Evolutionary conservation across 2,113 vertebrate species (phyloP), one percentile per base, ranked within the genome.

Genomic region (Typhlomys cinereus): DNA sequence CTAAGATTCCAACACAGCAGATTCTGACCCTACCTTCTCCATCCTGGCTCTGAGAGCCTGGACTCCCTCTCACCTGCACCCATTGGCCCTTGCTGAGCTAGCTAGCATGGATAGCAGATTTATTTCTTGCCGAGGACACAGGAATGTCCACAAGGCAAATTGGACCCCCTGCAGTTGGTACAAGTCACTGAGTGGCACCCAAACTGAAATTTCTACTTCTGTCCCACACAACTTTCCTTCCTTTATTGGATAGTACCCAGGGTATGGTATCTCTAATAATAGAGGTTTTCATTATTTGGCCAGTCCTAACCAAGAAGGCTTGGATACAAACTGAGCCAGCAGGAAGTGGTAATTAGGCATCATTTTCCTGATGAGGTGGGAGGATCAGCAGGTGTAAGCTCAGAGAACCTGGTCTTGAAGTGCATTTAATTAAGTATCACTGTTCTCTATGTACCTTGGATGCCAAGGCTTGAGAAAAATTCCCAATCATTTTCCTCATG

Each of bases 361-460:
- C 4, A 0, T 52, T 84, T 66, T 94, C 62, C 94, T 87, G 93
- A 91, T 44, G 80, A 96, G 61, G 48, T 67, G 50, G 91, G 83
- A 69, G 34, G 81, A 85, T 67, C 81, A 80, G 89, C 92, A 84
- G 95, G 94, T 82, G 57, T 80, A 62, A 89, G 91, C 59, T 88
- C 79, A 50, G 67, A 71, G 84, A 92, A 69, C 94, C 64, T 69
- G 88, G 91, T 89, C 94, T 89, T 66, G 76, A 87, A 27, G 91
- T 62, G 87, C 95, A 75, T 96, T 94, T 96, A 92, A 96, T 96
- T 95, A 95, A 93, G 62, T 81, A 46, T 87, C 21, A 0, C 71
- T 78, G 87, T 89, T 96, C 69, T 79, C 62, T 85, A 95, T 93
- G 82, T 91, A 96, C 67, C 73, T 5, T 64, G 62, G 67, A 89